These are phyloP conservation scores for Chrysolina haemoptera DNA, from an alignment of 2,888 invertebrate species.

Conservation along the genomic window DNA sequence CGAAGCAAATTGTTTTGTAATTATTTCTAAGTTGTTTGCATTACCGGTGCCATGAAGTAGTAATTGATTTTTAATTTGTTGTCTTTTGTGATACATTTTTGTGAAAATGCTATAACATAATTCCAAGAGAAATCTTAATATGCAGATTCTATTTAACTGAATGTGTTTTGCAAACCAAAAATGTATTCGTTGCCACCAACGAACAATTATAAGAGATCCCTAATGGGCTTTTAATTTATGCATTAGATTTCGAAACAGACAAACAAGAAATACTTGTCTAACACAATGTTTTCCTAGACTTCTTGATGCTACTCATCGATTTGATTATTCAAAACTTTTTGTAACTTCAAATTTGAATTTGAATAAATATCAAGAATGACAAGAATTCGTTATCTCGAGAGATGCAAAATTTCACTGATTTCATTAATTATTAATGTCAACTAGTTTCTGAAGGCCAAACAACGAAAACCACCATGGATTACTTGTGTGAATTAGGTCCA, in stretches of 20 bases:
- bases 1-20: conserved; percentile 1
- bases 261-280: too few species aligned
- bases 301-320: too few species aligned
- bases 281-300: neutral
- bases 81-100: neutral
- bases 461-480: too few species aligned
- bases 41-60: neutral
- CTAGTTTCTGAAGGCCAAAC: too few species aligned
- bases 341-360: too few species aligned
- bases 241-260: too few species aligned
- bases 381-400: too few species aligned
- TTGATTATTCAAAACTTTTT: too few species aligned
- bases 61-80: conserved; percentile 8
- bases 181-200: neutral
- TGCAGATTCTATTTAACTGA: neutral
- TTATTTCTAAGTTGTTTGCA: neutral
- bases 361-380: too few species aligned
- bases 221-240: neutral
- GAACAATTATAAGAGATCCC: neutral
- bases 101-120: neutral
- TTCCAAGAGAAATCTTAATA: neutral
- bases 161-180: neutral
- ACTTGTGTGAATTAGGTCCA: too few species aligned
- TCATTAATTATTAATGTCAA: too few species aligned
- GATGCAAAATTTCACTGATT: too few species aligned